Conservation (phyloP, 2,888 invertebrate genomes). For the Adelognathus sp. region DNA sequence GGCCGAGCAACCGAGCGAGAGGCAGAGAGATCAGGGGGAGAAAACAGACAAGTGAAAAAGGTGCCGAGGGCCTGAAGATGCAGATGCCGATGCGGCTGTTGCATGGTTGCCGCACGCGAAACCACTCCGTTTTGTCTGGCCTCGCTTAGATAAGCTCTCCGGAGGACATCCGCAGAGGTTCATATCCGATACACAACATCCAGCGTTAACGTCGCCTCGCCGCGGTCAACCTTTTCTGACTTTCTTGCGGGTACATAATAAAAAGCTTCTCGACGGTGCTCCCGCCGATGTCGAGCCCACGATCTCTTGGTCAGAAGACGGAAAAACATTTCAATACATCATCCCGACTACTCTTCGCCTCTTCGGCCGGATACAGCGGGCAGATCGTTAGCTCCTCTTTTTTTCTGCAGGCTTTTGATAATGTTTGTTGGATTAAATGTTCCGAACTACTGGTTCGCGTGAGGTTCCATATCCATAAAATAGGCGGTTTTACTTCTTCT, state of each 20-base stretch:
- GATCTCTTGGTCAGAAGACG: constrained; percentile 9
- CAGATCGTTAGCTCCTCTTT: constrained; percentile 41
- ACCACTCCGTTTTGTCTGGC: constrained; percentile 32
- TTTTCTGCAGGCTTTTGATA: constrained; percentile 33
- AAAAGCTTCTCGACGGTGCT: constrained; percentile 27
- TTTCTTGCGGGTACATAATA: constrained; percentile 12
- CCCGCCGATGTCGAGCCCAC: constrained; percentile 46
- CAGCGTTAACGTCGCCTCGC: constrained; percentile 13
- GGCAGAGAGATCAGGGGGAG: background rate
- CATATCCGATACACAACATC: constrained; percentile 41
- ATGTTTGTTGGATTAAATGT: constrained; percentile 53
- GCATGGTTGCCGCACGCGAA: constrained; percentile 19
- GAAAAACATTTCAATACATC: constrained; percentile 38
- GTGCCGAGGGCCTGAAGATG: constrained; percentile 9
- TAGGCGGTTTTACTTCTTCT: background rate
- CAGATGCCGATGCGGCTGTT: constrained; percentile 14
- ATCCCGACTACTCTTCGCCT: constrained; percentile 45
- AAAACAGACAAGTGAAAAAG: constrained; percentile 11
- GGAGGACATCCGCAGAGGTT: constrained; percentile 32
- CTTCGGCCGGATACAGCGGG: constrained; percentile 37
- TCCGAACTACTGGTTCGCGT: constrained; percentile 12
- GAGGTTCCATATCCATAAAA: constrained; percentile 25
- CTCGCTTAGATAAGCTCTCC: constrained; percentile 55
- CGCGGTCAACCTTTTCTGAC: constrained; percentile 30
- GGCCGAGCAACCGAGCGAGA: constrained; percentile 25